These are phyloP conservation scores for Coptotermes formosanus DNA, from an alignment of 1,140 invertebrate genomes.

Conservation along the genomic window DNA sequence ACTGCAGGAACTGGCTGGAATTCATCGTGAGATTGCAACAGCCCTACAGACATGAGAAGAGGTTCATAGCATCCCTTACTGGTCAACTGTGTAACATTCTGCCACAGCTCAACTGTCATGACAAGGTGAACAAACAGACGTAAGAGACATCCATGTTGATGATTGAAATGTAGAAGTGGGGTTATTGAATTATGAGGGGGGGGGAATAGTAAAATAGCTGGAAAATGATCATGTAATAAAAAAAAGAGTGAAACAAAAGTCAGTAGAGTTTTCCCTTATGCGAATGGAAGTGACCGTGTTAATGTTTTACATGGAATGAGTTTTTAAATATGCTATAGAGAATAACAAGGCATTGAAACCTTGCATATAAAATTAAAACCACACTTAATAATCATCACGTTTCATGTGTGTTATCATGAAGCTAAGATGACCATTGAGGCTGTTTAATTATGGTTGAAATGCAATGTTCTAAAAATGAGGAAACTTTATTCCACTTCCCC, in stretches of 20 bases:
- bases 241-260: background rate
- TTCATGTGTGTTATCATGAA: background rate
- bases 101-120: background rate
- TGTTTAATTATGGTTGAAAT: background rate
- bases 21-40: slow-evolving; percentile 80
- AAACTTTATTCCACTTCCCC: background rate
- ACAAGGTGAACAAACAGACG: background rate
- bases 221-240: background rate
- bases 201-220: background rate
- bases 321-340: background rate
- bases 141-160: background rate
- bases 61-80: background rate
- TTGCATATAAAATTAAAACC: background rate
- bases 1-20: slow-evolving; percentile 80
- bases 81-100: slow-evolving; percentile 30
- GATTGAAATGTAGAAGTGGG: background rate
- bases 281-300: background rate
- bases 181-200: background rate
- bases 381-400: background rate
- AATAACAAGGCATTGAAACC: background rate
- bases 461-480: background rate
- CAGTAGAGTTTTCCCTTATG: background rate
- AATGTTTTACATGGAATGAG: background rate
- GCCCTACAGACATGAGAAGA: slow-evolving; percentile 70
- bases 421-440: background rate